Base-by-base conservation (phyloP, 2,888 invertebrate genomes). In the Drosophila anomalata region DNA sequence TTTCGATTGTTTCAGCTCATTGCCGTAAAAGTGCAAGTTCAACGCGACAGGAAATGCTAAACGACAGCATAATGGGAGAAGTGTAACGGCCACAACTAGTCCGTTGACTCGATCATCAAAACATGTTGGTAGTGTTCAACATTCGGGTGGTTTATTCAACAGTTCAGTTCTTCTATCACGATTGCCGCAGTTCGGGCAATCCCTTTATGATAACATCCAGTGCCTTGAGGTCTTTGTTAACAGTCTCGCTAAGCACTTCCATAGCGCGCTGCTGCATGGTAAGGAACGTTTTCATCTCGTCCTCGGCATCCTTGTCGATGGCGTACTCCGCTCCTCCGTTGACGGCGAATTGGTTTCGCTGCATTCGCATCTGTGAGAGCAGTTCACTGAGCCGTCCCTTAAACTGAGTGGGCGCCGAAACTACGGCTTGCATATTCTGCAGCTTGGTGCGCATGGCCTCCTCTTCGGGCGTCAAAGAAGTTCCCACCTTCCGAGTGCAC, bases 331-430 rank as follows among this genome's bases (percentile, higher is more conserved):
- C 94, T 6, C 93, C 92, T 29, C 94, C 93, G 46, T 94, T 93
- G 12, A 93, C 92, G 52, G 93, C 92, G 73, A 92, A 92, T 17
- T 94, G 94, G 88, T 93, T 94, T 62, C 94, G 93, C 79, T 95
- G 95, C 90, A 97, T 94, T 62, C 96, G 94, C 82, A 98, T 95
- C 77, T 97, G 97, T 14, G 98, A 97, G 76, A 98, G 93, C 84
- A 98, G 92, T 92, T 98, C 98, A 91, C 97, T 97, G 60, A 98
- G 93, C 57, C 97, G 96, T 65, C 98, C 97, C 95, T 97, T 98
- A 89, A 97, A 97, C 79, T 98, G 96, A 42, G 97, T 97, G 31
- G 98, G 98, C 12, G 97, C 96, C 80, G 97, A 96, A 17, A 99
- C 94, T 87, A 98, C 96, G 0, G 96, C 94, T 68, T 97, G 95